Evolutionary conservation across 1,140 invertebrate genomes (phyloP), one percentile per base, ranked within the genome.

Genomic region (Plodia interpunctella): DNA sequence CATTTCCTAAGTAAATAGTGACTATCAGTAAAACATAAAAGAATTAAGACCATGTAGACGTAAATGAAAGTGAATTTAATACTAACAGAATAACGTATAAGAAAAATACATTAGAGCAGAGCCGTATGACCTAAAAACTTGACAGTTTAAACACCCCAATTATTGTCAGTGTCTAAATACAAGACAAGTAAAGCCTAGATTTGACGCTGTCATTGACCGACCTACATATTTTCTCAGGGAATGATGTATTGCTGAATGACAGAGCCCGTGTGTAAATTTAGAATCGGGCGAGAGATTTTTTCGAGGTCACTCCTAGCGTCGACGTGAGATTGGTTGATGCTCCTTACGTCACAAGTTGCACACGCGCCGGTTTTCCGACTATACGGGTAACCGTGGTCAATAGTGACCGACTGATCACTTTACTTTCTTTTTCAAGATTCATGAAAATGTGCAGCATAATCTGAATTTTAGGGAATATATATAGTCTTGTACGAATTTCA

Each of bases 161-260:
- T 77, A 72, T 73, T 68, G 66, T 68, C 58, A 59, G 63, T 59
- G 70, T 64, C 38, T 44, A 44, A 44, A 44, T 44, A 15, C 38
- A 17, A n/a, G 38, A 15, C 38, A 17, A n/a, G 38, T 17, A 44
- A 44, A 65, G 60, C 65, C 66, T 73, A 68, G 61, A 70, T 72
- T 53, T 63, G 63, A 59, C 67, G 65, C 75, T 81, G 82, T 79
- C 80, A 79, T 80, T 83, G 83, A 86, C 80, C 80, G 83, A 76
- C 81, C 85, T 72, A 80, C 64, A 80, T 86, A 77, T 80, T 80
- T 76, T 75, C 67, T 71, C 60, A 58, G 62, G 63, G 71, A 74
- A 78, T 83, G 78, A 80, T 80, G 72, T 81, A 77, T 74, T 66
- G 61, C 75, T 78, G 75, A 80, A 82, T 76, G 78, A 85, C 72